Percentiles rank a stretch among this genome's conserved stretches.
phyloP scores from a whole-genome alignment of 64 coral and sea anemone species.

The Porites lutea region DNA sequence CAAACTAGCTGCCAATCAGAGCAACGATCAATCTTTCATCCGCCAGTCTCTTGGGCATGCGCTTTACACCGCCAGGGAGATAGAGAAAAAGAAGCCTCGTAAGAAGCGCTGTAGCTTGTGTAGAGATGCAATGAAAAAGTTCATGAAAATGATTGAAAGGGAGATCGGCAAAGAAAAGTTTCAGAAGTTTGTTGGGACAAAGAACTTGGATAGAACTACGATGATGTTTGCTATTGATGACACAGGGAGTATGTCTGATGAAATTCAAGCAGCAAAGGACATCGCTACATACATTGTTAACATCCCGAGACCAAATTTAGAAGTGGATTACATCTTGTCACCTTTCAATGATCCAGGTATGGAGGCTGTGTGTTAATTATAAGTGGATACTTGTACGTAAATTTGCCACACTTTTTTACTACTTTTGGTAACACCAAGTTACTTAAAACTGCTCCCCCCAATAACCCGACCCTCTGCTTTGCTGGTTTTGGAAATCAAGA shows the following conservation, averaged over 20 bases:
- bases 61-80: slow-evolving; percentile 23
- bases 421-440: too few relatives aligned
- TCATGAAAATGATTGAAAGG: slow-evolving; percentile 43
- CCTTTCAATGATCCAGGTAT: slow-evolving; percentile 60
- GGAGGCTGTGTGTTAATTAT: background rate
- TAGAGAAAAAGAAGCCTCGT: background rate
- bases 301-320: background rate
- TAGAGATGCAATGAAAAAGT: background rate
- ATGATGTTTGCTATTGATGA: slow-evolving; percentile 78
- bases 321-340: slow-evolving; percentile 41
- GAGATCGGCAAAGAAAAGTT: slow-evolving; percentile 41
- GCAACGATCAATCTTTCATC: slow-evolving; percentile 50
- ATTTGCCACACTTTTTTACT: too few relatives aligned
- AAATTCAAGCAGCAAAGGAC: slow-evolving; percentile 67
- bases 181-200: slow-evolving; percentile 52
- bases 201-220: slow-evolving; percentile 2
- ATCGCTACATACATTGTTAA: slow-evolving; percentile 42
- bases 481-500: too few relatives aligned
- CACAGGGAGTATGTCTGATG: slow-evolving; percentile 63
- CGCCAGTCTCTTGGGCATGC: slow-evolving; percentile 49
- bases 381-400: too few relatives aligned
- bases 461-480: too few relatives aligned
- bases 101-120: slow-evolving; percentile 21
- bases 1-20: slow-evolving; percentile 1
- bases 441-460: too few relatives aligned